phyloP scores from a whole-genome alignment of 2,113 vertebrate genomes.

The Puffinus mauretanicus region DNA sequence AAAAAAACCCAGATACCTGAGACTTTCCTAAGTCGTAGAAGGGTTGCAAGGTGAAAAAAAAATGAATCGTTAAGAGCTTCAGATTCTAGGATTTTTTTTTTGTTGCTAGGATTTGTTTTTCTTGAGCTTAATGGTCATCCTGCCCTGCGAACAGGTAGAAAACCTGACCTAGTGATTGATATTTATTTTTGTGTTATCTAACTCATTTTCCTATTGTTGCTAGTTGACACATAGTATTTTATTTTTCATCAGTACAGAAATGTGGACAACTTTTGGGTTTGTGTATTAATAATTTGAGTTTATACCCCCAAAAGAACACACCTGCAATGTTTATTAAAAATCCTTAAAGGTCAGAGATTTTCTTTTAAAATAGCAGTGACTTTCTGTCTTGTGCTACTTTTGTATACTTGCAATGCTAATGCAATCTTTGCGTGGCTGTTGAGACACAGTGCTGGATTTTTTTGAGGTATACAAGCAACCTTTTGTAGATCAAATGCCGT shows the following conservation, averaged over 20 bases:
- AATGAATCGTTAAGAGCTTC: not conserved
- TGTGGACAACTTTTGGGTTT: not conserved
- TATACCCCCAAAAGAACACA: not conserved
- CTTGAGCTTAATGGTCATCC: not conserved
- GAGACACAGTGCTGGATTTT: not conserved
- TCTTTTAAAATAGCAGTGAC: not conserved
- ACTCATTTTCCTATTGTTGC: not conserved
- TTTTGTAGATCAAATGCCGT: slow-evolving; percentile 39
- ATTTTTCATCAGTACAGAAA: not conserved
- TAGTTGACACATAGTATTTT: not conserved
- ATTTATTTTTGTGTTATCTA: not conserved
- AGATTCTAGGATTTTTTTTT: not conserved
- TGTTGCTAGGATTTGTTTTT: not conserved
- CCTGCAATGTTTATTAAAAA: not conserved
- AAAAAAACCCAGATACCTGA: not conserved
- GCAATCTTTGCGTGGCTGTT: not conserved
- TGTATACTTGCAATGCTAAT: not conserved
- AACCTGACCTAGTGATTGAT: not conserved
- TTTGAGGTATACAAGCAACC: not conserved
- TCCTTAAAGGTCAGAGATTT: slow-evolving; percentile 19
- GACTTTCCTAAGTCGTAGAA: not conserved
- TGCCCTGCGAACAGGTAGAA: not conserved
- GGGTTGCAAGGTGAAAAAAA: not conserved
- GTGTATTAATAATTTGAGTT: not conserved
- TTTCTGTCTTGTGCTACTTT: not conserved